A percentile compares a stretch with the other conserved stretches of the same genome.
These are phyloP conservation scores for Cichlasoma orientale DNA, from an alignment of 2,797 vertebrate species.

Conservation along the genomic window DNA sequence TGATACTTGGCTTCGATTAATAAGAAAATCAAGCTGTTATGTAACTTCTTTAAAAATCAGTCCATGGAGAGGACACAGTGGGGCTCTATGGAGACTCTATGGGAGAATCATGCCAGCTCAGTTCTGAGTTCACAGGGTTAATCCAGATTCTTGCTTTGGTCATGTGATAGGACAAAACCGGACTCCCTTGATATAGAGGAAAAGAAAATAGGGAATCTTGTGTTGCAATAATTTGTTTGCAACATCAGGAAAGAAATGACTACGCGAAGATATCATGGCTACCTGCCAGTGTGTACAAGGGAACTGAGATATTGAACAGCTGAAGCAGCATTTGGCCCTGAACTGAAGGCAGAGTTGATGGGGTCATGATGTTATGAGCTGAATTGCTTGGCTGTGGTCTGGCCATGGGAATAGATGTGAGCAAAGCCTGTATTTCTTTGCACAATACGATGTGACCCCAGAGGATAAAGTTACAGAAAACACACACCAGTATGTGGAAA, in stretches of 20 bases:
- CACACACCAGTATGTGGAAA: constrained; percentile 26
- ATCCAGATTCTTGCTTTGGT: constrained; percentile 38
- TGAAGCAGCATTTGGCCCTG: constrained; percentile 30
- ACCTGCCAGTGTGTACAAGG: background rate
- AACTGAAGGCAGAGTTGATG: constrained; percentile 11
- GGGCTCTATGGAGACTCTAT: background rate
- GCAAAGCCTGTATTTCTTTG: constrained; percentile 53
- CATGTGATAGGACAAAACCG: constrained; percentile 42
- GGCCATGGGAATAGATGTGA: constrained; percentile 45
- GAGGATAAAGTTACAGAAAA: constrained; percentile 44
- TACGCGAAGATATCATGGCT: background rate
- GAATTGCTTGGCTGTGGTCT: constrained; percentile 23
- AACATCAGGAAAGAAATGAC: background rate
- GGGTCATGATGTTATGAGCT: constrained; percentile 10
- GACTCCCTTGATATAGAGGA: background rate
- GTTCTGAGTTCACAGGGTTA: constrained; percentile 45
- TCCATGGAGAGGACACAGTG: constrained; percentile 1
- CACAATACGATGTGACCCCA: constrained; percentile 29
- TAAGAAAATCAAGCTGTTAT: constrained; percentile 33
- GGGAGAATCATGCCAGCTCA: constrained; percentile 27
- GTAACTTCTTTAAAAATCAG: constrained; percentile 34
- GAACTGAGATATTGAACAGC: constrained; percentile 6
- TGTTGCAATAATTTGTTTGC: background rate
- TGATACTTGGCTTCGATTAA: constrained; percentile 23
- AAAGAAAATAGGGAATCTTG: background rate